Conservation (phyloP, 2,888 invertebrate genomes). For the Polydesmus complanatus region DNA sequence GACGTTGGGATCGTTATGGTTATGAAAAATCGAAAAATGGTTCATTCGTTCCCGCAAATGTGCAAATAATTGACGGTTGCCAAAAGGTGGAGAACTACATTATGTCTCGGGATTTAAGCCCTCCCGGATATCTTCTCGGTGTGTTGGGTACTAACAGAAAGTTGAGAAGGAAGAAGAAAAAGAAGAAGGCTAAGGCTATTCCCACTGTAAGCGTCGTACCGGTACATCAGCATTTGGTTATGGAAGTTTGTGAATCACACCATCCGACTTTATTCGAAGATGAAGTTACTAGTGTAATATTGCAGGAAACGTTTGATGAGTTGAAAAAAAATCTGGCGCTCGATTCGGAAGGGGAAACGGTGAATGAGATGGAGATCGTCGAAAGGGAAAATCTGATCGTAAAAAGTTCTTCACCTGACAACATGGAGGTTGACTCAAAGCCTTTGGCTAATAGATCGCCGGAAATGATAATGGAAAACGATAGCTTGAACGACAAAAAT, state of each 20-base stretch:
- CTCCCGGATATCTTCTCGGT: slow-evolving; percentile 6
- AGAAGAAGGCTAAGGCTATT: not conserved
- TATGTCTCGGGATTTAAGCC: slow-evolving; percentile 4
- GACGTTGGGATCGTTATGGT: not conserved
- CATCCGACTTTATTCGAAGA: no score
- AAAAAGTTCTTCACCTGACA: not conserved
- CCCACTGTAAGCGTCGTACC: not conserved
- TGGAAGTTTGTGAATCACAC: not conserved
- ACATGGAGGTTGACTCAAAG: not conserved
- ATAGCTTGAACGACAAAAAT: not conserved
- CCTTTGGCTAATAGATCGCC: no score
- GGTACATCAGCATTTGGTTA: not conserved
- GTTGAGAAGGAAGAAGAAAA: not conserved
- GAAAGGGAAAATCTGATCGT: not conserved
- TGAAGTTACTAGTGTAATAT: not conserved
- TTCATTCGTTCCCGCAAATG: not conserved
- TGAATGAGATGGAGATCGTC: not conserved
- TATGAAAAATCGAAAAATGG: not conserved
- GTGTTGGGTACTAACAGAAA: not conserved
- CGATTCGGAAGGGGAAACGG: not conserved
- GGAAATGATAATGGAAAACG: not conserved
- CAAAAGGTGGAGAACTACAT: slow-evolving; percentile 7
- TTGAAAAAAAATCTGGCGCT: not conserved
- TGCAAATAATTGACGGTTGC: slow-evolving; percentile 8
- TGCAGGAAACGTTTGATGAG: not conserved